Evolutionary conservation across 2,888 invertebrate species (phyloP), one percentile per base, ranked within the genome.

Genomic region (Erebia aethiops): DNA sequence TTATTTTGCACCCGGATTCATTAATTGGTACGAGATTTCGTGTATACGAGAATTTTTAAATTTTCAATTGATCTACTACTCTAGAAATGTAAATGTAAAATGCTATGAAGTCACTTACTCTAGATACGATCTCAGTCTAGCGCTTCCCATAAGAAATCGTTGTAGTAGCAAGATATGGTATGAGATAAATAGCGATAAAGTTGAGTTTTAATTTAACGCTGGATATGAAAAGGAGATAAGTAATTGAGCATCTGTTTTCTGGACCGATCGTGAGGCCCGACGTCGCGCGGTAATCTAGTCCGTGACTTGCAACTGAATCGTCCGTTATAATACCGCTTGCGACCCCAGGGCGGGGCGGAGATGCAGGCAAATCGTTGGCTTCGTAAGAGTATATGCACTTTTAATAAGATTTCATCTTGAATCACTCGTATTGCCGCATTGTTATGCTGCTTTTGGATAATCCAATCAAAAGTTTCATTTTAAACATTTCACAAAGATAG

Each of bases 301-400:
- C 92, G 92, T 92, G 92, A 92, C 92, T 91, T 90, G 92, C 90
- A 91, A 89, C 87, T 88, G 84, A 90, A 91, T 89, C 85, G 84
- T 85, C 85, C 87, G 83, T 90, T 88, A 89, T 91, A 91, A 90
- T 90, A 88, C 87, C 81, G 80, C 78, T 79, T 78, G 79, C 76
- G 74, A 71, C 51, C 67, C 54, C 60, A n/a, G 72, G 64, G 69
- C 65, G 67, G 54, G 56, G 73, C 71, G 75, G 75, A 73, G 77
- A 76, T 79, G 70, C 75, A 67, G 63, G 61, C 57, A 70, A 62
- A 56, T 63, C 54, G 43, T 56, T 56, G 43, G 66, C 56, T 57
- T 57, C 61, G 62, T n/a, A n/a, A n/a, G n/a, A n/a, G n/a, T 66
- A 41, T 62, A 52, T 72, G 69, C 69, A 69, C 71, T 70, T 72